Evolutionary conservation across 2,113 vertebrate species (phyloP).

Genomic region (Sinocyclocheilus maitianheensis): DNA sequence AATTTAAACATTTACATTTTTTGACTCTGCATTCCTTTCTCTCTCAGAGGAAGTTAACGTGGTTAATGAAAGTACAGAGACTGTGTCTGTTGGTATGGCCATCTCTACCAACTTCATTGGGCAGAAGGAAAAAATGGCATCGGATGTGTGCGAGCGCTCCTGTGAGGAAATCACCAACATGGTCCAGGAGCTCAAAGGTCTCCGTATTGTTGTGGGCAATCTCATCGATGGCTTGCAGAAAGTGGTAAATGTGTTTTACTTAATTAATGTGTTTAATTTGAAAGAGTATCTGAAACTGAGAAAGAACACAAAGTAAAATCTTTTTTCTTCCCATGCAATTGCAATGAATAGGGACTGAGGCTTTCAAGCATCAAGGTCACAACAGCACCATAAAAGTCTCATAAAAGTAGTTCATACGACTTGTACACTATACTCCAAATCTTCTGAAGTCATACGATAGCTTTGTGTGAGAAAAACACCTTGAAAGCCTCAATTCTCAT

Average conservation of each 20-base stretch:
- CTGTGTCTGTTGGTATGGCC: conserved; percentile 82
- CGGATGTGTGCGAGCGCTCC: conserved; percentile 89
- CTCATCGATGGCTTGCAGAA: conserved; percentile 90
- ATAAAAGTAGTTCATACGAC: background rate
- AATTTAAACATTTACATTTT: background rate
- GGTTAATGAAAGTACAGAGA: conserved; percentile 85
- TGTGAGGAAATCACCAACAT: conserved; percentile 90
- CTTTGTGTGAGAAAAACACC: background rate
- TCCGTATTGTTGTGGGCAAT: conserved; percentile 86
- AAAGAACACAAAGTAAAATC: background rate
- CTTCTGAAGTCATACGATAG: background rate
- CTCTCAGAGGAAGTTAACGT: conserved; percentile 81
- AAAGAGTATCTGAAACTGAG: background rate
- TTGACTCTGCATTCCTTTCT: conserved; percentile 6
- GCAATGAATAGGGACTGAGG: background rate
- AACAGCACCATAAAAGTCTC: conserved; percentile 13
- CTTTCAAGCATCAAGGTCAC: conserved; percentile 1
- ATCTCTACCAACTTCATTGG: conserved; percentile 80
- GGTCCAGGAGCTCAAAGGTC: conserved; percentile 90
- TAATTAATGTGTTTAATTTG: background rate
- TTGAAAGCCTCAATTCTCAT: conserved; percentile 8
- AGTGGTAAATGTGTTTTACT: conserved; percentile 79
- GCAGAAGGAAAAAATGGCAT: conserved; percentile 70
- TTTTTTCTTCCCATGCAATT: background rate
- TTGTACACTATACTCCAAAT: background rate